These are phyloP conservation scores for Tenrec ecaudatus DNA, from an alignment of 2,113 vertebrate genomes.

Conservation along the genomic window DNA sequence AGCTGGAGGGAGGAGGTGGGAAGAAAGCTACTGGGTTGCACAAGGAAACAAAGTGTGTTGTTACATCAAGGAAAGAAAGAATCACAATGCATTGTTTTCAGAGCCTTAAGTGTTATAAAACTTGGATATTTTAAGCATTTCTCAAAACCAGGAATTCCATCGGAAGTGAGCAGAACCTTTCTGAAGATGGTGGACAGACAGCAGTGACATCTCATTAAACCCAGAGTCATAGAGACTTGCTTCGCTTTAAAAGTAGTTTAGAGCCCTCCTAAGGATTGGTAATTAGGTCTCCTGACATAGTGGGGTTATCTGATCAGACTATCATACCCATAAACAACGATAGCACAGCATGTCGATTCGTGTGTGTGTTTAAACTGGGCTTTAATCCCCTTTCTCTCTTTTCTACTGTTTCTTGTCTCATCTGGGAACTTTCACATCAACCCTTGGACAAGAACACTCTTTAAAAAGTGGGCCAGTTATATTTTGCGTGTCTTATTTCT, in stretches of 20 bases:
- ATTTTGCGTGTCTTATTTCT: constrained; percentile 16
- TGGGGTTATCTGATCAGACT: constrained; percentile 59
- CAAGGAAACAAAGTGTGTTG: too few species aligned
- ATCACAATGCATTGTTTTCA: not conserved
- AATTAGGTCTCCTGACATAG: constrained; percentile 52
- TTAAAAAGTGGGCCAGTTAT: constrained; percentile 59
- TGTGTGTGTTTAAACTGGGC: not conserved
- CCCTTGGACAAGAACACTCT: constrained; percentile 33
- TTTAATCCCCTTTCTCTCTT: not conserved
- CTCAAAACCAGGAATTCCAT: not conserved
- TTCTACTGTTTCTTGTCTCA: not conserved
- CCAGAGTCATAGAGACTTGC: constrained; percentile 52
- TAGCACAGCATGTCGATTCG: not conserved
- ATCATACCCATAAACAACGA: constrained; percentile 19
- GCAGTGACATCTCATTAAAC: constrained; percentile 56
- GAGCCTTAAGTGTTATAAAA: not conserved
- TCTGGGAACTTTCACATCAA: constrained; percentile 48
- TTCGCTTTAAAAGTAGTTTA: constrained; percentile 52
- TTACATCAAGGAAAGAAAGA: too few species aligned
- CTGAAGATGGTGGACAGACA: constrained; percentile 44
- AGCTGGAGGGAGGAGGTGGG: too few species aligned
- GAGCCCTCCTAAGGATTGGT: constrained; percentile 50
- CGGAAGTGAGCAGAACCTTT: constrained; percentile 31
- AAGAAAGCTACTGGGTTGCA: too few species aligned
- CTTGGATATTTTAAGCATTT: not conserved